Evolutionary conservation across 2,888 invertebrate genomes (phyloP).

Genomic region (Bhutanitis thaidina): DNA sequence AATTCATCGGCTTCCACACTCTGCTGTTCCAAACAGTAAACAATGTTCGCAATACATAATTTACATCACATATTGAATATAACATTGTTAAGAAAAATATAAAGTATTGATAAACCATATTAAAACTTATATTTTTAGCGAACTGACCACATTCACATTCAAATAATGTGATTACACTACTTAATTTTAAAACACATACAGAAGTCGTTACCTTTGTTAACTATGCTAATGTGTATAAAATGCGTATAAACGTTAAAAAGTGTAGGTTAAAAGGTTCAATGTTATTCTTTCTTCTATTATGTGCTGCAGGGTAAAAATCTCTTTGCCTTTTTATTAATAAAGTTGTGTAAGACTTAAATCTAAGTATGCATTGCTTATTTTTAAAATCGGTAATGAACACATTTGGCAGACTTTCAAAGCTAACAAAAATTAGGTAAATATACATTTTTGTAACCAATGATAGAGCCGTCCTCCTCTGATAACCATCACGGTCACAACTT

Average conservation of each 20-base stretch:
- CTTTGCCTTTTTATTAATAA: no score
- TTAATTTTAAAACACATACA: not conserved
- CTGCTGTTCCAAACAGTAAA: constrained; percentile 83
- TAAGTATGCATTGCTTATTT: no score
- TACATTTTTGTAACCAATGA: no score
- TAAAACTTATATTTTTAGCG: not conserved
- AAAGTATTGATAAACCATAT: constrained; percentile 37
- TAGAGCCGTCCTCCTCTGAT: no score
- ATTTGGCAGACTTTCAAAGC: no score
- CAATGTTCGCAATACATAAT: constrained; percentile 86
- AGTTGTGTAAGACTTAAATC: no score
- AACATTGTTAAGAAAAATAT: constrained; percentile 59
- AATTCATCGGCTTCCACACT: constrained; percentile 80
- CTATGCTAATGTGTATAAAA: not conserved
- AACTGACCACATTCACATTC: not conserved
- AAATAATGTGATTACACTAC: not conserved
- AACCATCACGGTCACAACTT: no score
- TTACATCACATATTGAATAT: constrained; percentile 84
- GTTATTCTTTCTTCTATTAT: no score
- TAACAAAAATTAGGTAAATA: no score
- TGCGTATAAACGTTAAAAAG: not conserved
- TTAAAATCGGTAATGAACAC: no score
- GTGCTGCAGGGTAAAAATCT: no score
- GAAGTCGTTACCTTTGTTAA: not conserved
- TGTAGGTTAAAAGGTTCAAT: no score